These are phyloP conservation scores for Galendromus occidentalis DNA, from an alignment of 1,140 invertebrate genomes.

Conservation along the genomic window DNA sequence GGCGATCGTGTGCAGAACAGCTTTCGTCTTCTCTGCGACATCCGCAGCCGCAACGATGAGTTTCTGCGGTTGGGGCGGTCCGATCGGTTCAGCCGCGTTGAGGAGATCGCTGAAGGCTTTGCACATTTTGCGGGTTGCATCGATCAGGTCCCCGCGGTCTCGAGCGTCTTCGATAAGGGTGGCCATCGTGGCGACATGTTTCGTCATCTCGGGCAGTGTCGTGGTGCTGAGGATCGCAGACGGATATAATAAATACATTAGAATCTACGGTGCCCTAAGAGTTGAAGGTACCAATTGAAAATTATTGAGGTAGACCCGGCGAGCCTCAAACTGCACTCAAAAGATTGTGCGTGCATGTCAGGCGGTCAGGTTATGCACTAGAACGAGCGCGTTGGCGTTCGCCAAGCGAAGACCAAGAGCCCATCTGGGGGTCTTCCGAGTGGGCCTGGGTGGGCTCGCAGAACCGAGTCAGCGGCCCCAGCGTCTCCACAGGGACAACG, in stretches of 20 bases:
- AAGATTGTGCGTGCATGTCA: no score
- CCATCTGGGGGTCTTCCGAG: no score
- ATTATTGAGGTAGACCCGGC: no score
- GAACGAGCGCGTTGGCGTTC: no score
- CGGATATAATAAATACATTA: not conserved
- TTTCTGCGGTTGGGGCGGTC: slow-evolving; percentile 56
- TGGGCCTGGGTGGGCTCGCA: no score
- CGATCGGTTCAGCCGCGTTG: slow-evolving; percentile 76
- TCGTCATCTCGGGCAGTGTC: slow-evolving; percentile 86
- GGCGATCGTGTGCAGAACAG: slow-evolving; percentile 81
- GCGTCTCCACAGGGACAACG: no score
- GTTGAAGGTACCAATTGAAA: not conserved
- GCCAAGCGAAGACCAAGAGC: no score
- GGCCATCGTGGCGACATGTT: slow-evolving; percentile 80
- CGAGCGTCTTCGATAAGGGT: slow-evolving; percentile 67
- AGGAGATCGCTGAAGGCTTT: slow-evolving; percentile 83
- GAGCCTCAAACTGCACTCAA: no score
- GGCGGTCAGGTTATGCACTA: no score
- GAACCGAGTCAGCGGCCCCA: no score
- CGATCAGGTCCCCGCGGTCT: slow-evolving; percentile 61
- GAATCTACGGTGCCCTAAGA: not conserved
- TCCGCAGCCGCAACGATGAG: slow-evolving; percentile 77
- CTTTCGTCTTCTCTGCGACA: slow-evolving; percentile 84
- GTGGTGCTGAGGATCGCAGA: slow-evolving; percentile 39
- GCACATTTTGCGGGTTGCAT: slow-evolving; percentile 76